Evolutionary conservation across 1,140 invertebrate genomes (phyloP).

Genomic region (Caenorhabditis brenneri): DNA sequence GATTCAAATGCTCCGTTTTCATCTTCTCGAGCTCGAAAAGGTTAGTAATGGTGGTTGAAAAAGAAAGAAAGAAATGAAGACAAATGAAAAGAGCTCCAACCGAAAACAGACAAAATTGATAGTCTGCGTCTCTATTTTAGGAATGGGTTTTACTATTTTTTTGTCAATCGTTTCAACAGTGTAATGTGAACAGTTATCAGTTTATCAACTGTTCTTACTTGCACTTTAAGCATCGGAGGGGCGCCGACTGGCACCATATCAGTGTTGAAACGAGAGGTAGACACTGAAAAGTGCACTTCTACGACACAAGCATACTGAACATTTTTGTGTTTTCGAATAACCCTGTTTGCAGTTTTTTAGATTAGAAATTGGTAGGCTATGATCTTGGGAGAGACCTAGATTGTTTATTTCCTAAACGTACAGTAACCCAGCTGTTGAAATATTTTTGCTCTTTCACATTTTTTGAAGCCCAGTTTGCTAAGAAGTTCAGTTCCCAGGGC

Average conservation of each 20-base stretch:
- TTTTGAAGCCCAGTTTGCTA: too few species aligned
- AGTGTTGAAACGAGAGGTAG: background rate
- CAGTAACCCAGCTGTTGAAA: too few species aligned
- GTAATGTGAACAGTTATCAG: conserved; percentile 5
- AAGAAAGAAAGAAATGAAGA: background rate
- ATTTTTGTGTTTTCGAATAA: too few species aligned
- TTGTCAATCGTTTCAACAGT: background rate
- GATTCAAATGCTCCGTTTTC: conserved; percentile 99
- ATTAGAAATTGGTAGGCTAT: too few species aligned
- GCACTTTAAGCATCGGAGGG: background rate
- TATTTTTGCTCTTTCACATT: too few species aligned
- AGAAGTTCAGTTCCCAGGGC: too few species aligned
- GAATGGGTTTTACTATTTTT: too few species aligned
- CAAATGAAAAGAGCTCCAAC: background rate
- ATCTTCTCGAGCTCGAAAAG: conserved; percentile 99
- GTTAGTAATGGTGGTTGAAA: conserved; percentile 77
- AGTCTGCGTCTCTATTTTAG: background rate
- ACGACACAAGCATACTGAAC: background rate
- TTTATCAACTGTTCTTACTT: conserved; percentile 6
- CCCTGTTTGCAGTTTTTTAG: too few species aligned
- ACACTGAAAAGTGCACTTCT: conserved; percentile 2
- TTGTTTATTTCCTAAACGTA: too few species aligned
- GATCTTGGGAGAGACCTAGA: too few species aligned
- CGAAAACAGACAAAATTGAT: background rate
- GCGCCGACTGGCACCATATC: conserved; percentile 24